Conservation (phyloP, 2,888 invertebrate species). For the Cheilosia urbana region DNA sequence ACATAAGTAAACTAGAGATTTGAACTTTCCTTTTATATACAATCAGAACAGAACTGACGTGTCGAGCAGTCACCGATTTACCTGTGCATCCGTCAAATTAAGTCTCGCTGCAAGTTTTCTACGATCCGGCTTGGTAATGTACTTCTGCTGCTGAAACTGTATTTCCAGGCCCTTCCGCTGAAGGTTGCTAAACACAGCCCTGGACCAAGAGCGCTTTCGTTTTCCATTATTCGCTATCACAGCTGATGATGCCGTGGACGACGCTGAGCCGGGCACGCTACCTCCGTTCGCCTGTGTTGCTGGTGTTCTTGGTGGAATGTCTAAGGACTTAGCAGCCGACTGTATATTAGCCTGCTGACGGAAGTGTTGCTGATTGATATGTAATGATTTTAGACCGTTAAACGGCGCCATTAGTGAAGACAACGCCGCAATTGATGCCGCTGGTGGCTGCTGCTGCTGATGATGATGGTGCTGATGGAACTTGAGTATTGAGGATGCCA, state of each 20-base stretch:
- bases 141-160: conserved; percentile 96
- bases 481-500: conserved; percentile 65
- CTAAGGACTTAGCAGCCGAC: conserved; percentile 77
- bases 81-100: conserved; percentile 97
- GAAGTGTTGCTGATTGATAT: conserved; percentile 78
- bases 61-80: no score
- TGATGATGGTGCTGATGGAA: conserved; percentile 69
- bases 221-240: conserved; percentile 84
- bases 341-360: conserved; percentile 76
- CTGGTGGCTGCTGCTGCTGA: conserved; percentile 74
- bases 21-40: no score
- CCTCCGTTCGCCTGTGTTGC: conserved; percentile 48
- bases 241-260: conserved; percentile 37
- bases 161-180: conserved; percentile 97
- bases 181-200: conserved; percentile 97
- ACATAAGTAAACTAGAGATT: no score
- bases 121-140: conserved; percentile 97
- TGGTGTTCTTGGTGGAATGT: conserved; percentile 77
- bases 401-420: conserved; percentile 79
- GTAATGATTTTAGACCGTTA: conserved; percentile 80
- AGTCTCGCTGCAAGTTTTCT: conserved; percentile 95
- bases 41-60: no score
- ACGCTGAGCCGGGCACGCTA: conserved; percentile 59
- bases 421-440: conserved; percentile 76
- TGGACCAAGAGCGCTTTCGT: conserved; percentile 96